phyloP scores from a whole-genome alignment of 2,888 invertebrate species.

The Acanthococcus lagerstroemiae region DNA sequence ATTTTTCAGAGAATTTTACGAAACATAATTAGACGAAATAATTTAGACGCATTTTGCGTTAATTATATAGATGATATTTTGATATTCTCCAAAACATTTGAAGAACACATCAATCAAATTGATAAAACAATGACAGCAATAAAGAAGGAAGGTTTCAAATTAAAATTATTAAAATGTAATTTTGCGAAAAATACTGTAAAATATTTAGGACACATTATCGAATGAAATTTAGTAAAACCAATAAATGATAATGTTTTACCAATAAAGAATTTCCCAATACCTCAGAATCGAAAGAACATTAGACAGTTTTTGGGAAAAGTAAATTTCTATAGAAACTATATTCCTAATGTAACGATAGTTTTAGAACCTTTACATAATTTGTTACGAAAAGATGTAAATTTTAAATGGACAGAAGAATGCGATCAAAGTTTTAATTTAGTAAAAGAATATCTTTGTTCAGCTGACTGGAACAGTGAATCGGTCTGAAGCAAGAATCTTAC shows the following conservation, averaged over 20 bases:
- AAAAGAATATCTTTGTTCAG: slow-evolving; percentile 29
- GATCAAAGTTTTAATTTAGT: slow-evolving; percentile 29
- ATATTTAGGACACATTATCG: slow-evolving; percentile 23
- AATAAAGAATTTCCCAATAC: slow-evolving; percentile 13
- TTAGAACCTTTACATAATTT: no score
- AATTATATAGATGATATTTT: slow-evolving; percentile 37
- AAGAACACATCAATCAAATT: slow-evolving; percentile 35
- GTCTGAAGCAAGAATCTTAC: no score
- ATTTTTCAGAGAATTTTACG: slow-evolving; percentile 35
- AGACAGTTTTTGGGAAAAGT: slow-evolving; percentile 29
- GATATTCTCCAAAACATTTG: slow-evolving; percentile 34
- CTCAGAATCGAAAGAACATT: slow-evolving; percentile 19
- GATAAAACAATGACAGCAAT: slow-evolving; percentile 34
- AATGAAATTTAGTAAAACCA: slow-evolving; percentile 19
- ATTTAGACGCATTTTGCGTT: slow-evolving; percentile 32
- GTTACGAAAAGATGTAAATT: slow-evolving; percentile 32
- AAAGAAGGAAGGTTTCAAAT: slow-evolving; percentile 18
- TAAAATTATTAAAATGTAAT: slow-evolving; percentile 19
- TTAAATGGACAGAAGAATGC: slow-evolving; percentile 34
- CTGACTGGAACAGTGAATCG: no score
- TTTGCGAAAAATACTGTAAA: slow-evolving; percentile 10
- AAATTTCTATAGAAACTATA: slow-evolving; percentile 28
- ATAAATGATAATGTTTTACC: slow-evolving; percentile 19
- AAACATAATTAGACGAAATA: slow-evolving; percentile 33
- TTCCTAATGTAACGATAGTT: slow-evolving; percentile 23